Base-by-base conservation (phyloP, 2,113 vertebrate species). In the Fregetta grallaria region DNA sequence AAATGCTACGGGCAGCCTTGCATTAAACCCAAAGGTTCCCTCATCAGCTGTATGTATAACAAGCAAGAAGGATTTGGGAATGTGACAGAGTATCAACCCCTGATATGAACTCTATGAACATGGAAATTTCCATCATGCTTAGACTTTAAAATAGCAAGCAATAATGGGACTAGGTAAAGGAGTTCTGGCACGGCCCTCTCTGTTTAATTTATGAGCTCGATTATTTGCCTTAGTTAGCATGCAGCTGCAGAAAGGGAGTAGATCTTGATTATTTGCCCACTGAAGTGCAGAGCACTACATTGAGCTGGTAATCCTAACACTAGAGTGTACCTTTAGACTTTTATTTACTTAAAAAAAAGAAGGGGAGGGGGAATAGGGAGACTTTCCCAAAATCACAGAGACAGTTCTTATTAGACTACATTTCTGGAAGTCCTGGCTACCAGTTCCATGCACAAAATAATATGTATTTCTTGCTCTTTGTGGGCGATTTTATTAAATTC, bases 201-300 rank as follows among this genome's bases (percentile, higher is more conserved):
- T 78, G 42, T 85, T 85, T 93, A 93, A 90, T 93, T 92, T 90
- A 90, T 86, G 82, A 92, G 91, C 58, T 88, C 20, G 0, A 44
- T 75, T 92, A 78, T 86, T 95, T 97, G 88, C 75, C 63, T 88
- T 90, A 32, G 50, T 84, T 92, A 94, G 67, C 58, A 45, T 22
- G 53, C 59, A 83, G 77, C 49, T 68, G 58, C 53, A 70, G 71
- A 44, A 85, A 72, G 40, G 49, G 78, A 95, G 71, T 44, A 63
- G 67, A 80, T 52, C 70, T 90, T 71, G 61, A 93, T 93, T 93
- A 93, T 83, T 88, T 93, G 78, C 44, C 23, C 53, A 12, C 67
- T 56, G 82, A 82, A 30, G 38, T 88, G 40, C 78, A 68, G 44
- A 85, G 56, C 38, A 45, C 53, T 86, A 44, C 25, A 17, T 0